Evolutionary conservation across 2,113 vertebrate species (phyloP), one percentile per base, ranked within the genome.

Genomic region (Cnemophilus loriae): DNA sequence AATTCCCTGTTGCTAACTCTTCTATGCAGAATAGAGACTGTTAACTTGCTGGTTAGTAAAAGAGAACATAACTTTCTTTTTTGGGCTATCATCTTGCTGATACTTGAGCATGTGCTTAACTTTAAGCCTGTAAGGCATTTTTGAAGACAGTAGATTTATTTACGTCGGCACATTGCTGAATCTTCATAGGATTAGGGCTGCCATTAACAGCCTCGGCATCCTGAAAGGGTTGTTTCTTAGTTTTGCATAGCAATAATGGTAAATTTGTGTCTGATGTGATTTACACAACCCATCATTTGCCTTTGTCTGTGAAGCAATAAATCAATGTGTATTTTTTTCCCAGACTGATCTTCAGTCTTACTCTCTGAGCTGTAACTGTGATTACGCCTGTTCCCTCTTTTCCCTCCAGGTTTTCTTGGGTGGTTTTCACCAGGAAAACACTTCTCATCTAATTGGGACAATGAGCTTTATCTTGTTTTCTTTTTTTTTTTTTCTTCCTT

Each of bases 231-330:
- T 64, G 32, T 94, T 94, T 67, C 32, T 30, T 60, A 44, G 42
- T 93, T 94, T 94, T 94, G 64, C 70, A 63, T 90, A 86, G 94
- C 71, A 92, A 74, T 91, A 85, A 82, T 37, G 44, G 32, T 28
- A 86, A 81, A 47, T 87, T 94, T 81, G 60, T 81, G 27, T 50
- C 71, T 90, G 85, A 91, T 71, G 87, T 84, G 64, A 95, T 94
- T 94, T 93, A 92, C 64, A 56, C 64, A 89, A 52, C 28, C 27
- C 60, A 64, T 88, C 64, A 74, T 88, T 95, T 93, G 69, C 84
- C 11, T 95, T 94, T 94, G 46, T 95, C 63, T 93, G 42, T 57
- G 37, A 70, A 94, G 41, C 68, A 81, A n/a, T 84, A 91, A 92
- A 96, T 96, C 90, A 93, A 63, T 74, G 35, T 42, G 20, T 9